Conservation (phyloP, 2,888 invertebrate genomes). For the Trileptium ribeirensis region DNA sequence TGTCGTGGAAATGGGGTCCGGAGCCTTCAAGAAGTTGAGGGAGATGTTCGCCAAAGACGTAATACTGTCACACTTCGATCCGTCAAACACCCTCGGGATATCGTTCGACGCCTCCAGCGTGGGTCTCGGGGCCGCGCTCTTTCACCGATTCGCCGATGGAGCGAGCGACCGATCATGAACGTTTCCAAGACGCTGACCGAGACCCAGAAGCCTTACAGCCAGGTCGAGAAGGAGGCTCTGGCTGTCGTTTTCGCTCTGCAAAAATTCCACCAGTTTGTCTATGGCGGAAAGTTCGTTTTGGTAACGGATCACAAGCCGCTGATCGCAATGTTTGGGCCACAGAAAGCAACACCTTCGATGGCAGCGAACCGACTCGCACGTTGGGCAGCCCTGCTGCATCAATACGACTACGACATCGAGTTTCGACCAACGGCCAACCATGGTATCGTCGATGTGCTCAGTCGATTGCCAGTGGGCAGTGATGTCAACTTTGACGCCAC, state of each 20-base stretch:
- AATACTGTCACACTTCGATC: constrained; percentile 36
- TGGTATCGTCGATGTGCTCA: too few species aligned
- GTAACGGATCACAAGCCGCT: constrained; percentile 53
- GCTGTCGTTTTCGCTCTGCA: constrained; percentile 49
- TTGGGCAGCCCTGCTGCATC: constrained; percentile 43
- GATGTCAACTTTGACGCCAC: too few species aligned
- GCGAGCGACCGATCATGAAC: constrained; percentile 38
- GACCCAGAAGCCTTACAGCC: constrained; percentile 44
- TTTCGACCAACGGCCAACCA: too few species aligned
- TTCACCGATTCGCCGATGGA: constrained; percentile 43
- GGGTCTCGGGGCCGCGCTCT: constrained; percentile 35
- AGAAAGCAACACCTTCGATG: constrained; percentile 38
- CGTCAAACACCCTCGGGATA: constrained; percentile 37
- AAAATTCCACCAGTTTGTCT: constrained; percentile 51
- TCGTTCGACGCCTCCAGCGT: constrained; percentile 48
- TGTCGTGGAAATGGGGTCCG: too few species aligned
- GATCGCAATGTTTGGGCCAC: constrained; percentile 39
- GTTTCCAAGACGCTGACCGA: constrained; percentile 48
- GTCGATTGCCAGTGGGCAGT: too few species aligned
- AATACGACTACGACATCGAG: constrained; percentile 43
- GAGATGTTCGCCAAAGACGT: too few species aligned
- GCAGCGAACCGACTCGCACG: constrained; percentile 41
- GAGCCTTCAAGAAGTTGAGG: too few species aligned
- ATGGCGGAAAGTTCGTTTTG: constrained; percentile 50
- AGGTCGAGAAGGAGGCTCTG: constrained; percentile 45